A percentile compares a stretch with the other conserved stretches of the same genome.
Evolutionary conservation across 2,888 invertebrate genomes (phyloP).

Genomic region (Tethea ocularis): DNA sequence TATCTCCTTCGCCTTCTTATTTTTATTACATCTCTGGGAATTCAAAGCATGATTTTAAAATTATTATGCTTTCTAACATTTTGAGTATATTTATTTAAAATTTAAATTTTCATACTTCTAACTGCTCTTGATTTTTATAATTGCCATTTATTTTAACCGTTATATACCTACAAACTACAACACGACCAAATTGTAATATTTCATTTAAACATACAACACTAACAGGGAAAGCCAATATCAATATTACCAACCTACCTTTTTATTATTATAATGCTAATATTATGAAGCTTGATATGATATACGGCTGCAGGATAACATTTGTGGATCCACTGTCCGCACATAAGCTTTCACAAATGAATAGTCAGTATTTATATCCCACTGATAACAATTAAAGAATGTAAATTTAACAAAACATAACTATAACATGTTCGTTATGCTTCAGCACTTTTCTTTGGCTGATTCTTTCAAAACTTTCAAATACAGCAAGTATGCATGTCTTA

Average conservation of each 20-base stretch:
- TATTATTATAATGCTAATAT: constrained; percentile 22
- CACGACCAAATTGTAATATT: constrained; percentile 78
- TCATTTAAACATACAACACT: constrained; percentile 37
- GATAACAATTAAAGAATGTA: constrained; percentile 18
- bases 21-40: constrained; percentile 26
- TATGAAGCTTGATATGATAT: constrained; percentile 20
- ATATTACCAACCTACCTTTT: constrained; percentile 23
- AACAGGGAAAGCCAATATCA: constrained; percentile 35
- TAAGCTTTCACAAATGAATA: constrained; percentile 25
- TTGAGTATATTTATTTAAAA: constrained; percentile 32
- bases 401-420: constrained; percentile 64
- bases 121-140: constrained; percentile 32
- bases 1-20: constrained; percentile 14
- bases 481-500: constrained; percentile 77
- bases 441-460: constrained; percentile 81
- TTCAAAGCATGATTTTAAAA: constrained; percentile 47
- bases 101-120: constrained; percentile 25
- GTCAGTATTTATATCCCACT: constrained; percentile 19
- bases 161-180: constrained; percentile 51
- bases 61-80: constrained; percentile 40
- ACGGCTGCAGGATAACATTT: constrained; percentile 16
- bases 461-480: constrained; percentile 60
- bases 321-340: constrained; percentile 17
- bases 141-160: constrained; percentile 34
- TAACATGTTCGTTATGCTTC: constrained; percentile 75